Conservation (phyloP, 1,140 invertebrate species). For the Myzus persicae region DNA sequence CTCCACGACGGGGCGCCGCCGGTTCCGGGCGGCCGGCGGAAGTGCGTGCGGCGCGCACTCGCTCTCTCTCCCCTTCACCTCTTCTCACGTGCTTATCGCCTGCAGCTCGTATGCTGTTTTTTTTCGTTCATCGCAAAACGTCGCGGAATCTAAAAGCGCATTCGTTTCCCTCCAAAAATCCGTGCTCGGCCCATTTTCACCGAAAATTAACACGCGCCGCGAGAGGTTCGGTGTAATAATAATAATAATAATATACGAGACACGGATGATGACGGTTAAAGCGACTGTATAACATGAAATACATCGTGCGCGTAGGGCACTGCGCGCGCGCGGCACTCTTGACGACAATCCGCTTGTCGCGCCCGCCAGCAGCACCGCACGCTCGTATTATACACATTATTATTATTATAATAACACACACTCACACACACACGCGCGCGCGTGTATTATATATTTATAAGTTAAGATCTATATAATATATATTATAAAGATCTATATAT, state of each 20-base stretch:
- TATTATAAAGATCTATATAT: not conserved
- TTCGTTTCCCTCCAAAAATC: not conserved
- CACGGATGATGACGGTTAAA: not conserved
- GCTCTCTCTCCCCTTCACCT: not conserved
- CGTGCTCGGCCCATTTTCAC: not conserved
- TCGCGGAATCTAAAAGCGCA: not conserved
- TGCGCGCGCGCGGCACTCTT: not conserved
- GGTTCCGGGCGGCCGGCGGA: not conserved
- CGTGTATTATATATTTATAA: not conserved
- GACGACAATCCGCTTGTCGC: not conserved
- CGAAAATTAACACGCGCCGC: not conserved
- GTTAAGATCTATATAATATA: constrained; percentile 32
- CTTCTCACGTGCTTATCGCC: not conserved
- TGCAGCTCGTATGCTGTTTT: not conserved
- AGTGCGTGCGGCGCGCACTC: not conserved
- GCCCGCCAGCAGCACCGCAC: not conserved
- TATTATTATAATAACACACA: constrained; percentile 4
- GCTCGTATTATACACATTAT: not conserved
- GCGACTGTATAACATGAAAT: not conserved
- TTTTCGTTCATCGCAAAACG: not conserved
- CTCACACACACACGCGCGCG: not conserved
- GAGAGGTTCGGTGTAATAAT: too few species aligned
- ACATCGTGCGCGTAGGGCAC: not conserved
- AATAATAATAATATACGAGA: too few species aligned
- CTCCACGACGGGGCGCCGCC: not conserved